These are phyloP conservation scores for Microcebus ravelobensis DNA, from an alignment of 2,113 vertebrate species.

Conservation along the genomic window DNA sequence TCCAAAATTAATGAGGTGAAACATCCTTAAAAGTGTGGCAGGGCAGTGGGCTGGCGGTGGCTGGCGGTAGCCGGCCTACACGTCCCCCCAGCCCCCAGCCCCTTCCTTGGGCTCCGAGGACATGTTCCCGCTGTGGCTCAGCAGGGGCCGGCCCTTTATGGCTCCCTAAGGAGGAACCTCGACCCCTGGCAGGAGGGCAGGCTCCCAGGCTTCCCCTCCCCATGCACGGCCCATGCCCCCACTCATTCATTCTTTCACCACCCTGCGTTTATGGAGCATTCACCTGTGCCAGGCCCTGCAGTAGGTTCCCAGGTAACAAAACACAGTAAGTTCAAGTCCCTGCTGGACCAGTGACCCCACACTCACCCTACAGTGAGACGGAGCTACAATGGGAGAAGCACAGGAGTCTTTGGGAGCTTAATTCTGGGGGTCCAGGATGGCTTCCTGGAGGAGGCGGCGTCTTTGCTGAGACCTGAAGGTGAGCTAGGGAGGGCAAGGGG, in stretches of 20 bases:
- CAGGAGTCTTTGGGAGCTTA: not conserved
- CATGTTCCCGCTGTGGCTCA: not conserved
- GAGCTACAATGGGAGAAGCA: not conserved
- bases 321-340: not conserved
- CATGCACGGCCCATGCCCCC: too few species aligned
- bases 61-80: slow-evolving; percentile 40
- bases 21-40: slow-evolving; percentile 76
- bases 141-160: slow-evolving; percentile 17
- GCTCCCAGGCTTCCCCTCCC: not conserved
- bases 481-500: not conserved
- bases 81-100: not conserved
- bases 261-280: not conserved
- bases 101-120: slow-evolving; percentile 26
- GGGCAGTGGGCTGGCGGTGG: slow-evolving; percentile 72
- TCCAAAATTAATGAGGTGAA: slow-evolving; percentile 82
- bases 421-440: not conserved
- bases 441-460: not conserved
- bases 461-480: not conserved
- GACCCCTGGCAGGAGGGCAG: not conserved
- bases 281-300: not conserved
- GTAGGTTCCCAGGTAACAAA: not conserved
- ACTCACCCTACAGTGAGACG: not conserved
- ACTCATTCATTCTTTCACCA: not conserved
- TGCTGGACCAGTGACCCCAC: not conserved
- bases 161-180: not conserved